Evolutionary conservation across 1,140 invertebrate genomes (phyloP), one percentile per base, ranked within the genome.

Genomic region (Calephelis nemesis): DNA sequence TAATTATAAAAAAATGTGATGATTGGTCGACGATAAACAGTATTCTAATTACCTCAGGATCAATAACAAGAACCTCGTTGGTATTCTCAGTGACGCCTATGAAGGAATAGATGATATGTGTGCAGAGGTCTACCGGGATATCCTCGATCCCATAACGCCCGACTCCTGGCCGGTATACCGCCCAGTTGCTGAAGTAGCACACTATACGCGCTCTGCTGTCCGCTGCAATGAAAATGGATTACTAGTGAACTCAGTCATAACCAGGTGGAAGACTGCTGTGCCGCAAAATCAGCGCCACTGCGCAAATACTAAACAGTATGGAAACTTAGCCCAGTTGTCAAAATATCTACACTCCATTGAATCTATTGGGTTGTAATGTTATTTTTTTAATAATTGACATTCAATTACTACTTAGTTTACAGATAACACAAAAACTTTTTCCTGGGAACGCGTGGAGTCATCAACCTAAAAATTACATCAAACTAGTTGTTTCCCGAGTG

Each of bases 181-280:
- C 97, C 97, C 97, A 98, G 79, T 97, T 97, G 81, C 96, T 97
- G 91, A 97, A 98, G 92, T 98, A 98, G 79, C 97, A 98, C 40
- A 96, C 95, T 62, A 97, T 93, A 82, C 95, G 93, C 10, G 94
- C 93, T 75, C 75, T 89, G 81, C 82, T 82, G 75, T 88, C 84
- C 81, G 83, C 82, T 88, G 70, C 9, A 72, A 66, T 54, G 63
- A 40, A 39, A 50, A 5, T 30, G 30, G 30, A 30, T 30, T 30
- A 69, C 4, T 19, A 48, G 12, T 54, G 50, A 19, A 54, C 50
- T 54, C 6, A n/a, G 12, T 7, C 19, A 19, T 13, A 30, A 30
- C 30, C 50, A 54, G 50, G 19, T 54, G 12, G n/a, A n/a, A 54
- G 8, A 54, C 50, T 54, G 50, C 19, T 54, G 12, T 54, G 6